Evolutionary conservation across 2,888 invertebrate species (phyloP), one percentile per base, ranked within the genome.

Genomic region (Leptogaster cylindrica): DNA sequence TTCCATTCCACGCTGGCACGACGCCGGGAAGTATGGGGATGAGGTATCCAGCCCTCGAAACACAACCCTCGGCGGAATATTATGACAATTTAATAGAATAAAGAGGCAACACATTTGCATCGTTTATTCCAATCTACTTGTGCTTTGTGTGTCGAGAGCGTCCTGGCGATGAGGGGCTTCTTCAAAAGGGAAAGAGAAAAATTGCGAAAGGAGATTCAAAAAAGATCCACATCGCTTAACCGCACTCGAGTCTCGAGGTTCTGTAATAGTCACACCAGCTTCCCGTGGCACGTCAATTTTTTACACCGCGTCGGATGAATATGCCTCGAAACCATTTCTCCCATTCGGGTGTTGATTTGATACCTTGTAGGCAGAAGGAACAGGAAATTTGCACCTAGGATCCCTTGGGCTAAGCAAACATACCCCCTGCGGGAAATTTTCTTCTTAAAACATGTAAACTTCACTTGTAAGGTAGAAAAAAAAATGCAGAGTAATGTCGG

Each of bases 41-140:
- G 25, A 6, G 14, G n/a, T 27, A 20, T 12, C 3, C 7, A 18
- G n/a, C 23, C 48, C 8, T 64, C 23, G 25, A 46, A 48, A 64
- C 36, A 31, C 46, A 48, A 33, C 64, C 64, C 28, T 20, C 12
- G 48, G 64, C 64, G 48, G 18, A 64, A 64, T 64, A 31, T 64
- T n/a, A 64, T 64, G 64, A 64, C 64, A 64, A 64, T 64, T 64
- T 64, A 64, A 64, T 64, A 64, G 64, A 64, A 64, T 64, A 64
- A 64, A 48, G 64, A 64, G 64, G 64, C 36, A 64, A 64, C 64
- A 64, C 64, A 64, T 64, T 64, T 64, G 64, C 64, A 64, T 64
- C 64, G 64, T 64, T 64, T 64, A 64, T 64, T 64, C 48, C 64
- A 48, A 64, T 64, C 64, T 64, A 18, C 20, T 12, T 14, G 64